phyloP scores from a whole-genome alignment of 2,113 vertebrate species.

The Picathartes gymnocephalus region DNA sequence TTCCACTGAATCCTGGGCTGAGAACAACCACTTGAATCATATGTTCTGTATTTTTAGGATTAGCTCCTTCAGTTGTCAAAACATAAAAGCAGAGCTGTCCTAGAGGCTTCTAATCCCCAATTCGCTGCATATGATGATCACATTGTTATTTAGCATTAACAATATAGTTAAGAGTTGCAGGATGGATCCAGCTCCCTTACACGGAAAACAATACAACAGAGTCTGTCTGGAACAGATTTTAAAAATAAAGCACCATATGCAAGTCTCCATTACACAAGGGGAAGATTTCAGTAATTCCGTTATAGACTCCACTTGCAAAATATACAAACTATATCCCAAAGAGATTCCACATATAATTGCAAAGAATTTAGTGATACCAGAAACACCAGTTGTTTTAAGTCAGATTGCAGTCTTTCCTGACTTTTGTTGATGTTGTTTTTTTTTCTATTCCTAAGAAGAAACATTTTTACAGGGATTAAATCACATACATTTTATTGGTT shows the following conservation, averaged over 20 bases:
- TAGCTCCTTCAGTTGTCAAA: background rate
- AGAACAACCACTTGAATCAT: background rate
- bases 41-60: background rate
- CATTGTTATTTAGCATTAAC: background rate
- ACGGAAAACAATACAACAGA: background rate
- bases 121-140: background rate
- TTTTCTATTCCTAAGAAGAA: background rate
- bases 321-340: background rate
- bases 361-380: background rate
- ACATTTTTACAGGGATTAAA: background rate
- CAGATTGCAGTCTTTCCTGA: background rate
- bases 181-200: background rate
- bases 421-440: background rate
- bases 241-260: background rate
- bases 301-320: background rate
- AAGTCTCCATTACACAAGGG: background rate
- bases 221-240: background rate
- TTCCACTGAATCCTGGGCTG: background rate
- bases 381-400: background rate
- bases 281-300: background rate
- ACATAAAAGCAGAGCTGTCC: background rate
- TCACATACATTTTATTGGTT: background rate
- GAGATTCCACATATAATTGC: background rate
- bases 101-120: conserved; percentile 3
- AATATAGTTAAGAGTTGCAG: background rate